Conservation (phyloP, 2,797 vertebrate species). For the Choloepus didactylus region DNA sequence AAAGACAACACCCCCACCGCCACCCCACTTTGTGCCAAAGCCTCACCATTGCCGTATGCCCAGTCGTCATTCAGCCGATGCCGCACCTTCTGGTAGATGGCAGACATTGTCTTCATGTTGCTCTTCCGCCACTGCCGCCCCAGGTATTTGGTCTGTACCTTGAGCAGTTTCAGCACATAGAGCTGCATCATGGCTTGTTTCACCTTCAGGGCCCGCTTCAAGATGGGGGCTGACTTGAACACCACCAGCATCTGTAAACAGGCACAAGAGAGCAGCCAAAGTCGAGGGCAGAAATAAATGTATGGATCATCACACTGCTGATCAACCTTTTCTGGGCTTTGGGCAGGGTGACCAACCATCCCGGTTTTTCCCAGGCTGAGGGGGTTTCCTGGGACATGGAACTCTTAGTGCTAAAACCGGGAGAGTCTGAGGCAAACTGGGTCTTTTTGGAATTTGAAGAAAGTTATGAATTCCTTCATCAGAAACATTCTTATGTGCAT, state of each 20-base stretch:
- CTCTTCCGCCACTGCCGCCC: slow-evolving; percentile 92
- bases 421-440: neutral
- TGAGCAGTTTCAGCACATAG: slow-evolving; percentile 91
- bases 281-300: neutral
- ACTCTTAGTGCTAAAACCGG: neutral
- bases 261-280: neutral
- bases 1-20: fast-evolving
- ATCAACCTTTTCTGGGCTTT: neutral
- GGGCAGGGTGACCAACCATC: neutral
- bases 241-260: slow-evolving; percentile 90
- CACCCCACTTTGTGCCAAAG: fast-evolving
- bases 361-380: neutral
- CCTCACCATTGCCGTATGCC: slow-evolving; percentile 90
- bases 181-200: slow-evolving; percentile 93
- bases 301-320: fast-evolving
- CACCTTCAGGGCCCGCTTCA: slow-evolving; percentile 91
- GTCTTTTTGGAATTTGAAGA: neutral
- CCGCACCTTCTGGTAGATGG: slow-evolving; percentile 92
- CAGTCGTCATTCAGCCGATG: slow-evolving; percentile 91
- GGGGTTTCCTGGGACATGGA: neutral
- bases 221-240: slow-evolving; percentile 91
- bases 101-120: slow-evolving; percentile 93
- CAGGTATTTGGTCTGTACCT: slow-evolving; percentile 92
- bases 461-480: neutral
- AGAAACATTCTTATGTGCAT: neutral